Conservation (phyloP, 2,888 invertebrate species). For the Amphipoea oculea region DNA sequence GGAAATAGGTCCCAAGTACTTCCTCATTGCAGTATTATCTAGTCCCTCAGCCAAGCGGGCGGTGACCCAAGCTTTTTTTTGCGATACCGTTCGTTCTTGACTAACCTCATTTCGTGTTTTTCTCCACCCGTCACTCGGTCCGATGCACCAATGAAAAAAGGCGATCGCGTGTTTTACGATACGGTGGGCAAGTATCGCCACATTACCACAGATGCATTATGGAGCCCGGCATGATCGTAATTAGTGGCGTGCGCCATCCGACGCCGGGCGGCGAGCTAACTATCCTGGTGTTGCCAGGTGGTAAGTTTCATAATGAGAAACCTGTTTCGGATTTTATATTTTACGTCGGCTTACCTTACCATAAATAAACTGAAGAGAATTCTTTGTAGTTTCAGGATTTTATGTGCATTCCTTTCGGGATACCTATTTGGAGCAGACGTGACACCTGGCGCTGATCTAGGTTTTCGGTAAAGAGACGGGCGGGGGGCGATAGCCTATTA, state of each 20-base stretch:
- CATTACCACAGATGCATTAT: constrained; percentile 80
- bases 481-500: too few species aligned
- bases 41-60: constrained; percentile 62
- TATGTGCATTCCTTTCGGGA: background rate
- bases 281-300: constrained; percentile 57
- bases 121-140: constrained; percentile 79
- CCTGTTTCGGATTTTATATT: constrained; percentile 41
- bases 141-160: constrained; percentile 82
- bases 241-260: constrained; percentile 64
- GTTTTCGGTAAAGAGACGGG: background rate
- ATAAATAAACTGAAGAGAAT: background rate
- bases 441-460: background rate
- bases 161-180: constrained; percentile 80
- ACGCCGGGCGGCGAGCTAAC: constrained; percentile 46
- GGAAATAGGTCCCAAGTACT: background rate
- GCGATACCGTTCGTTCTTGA: constrained; percentile 79
- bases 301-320: constrained; percentile 34
- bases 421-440: background rate
- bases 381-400: constrained; percentile 1
- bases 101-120: constrained; percentile 83
- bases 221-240: constrained; percentile 70
- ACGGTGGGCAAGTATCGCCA: constrained; percentile 71
- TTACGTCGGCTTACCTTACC: background rate
- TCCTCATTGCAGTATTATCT: constrained; percentile 27
- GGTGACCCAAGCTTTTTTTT: constrained; percentile 74